phyloP scores from a whole-genome alignment of 2,888 invertebrate species.

The Trichogramma dendrolimi region DNA sequence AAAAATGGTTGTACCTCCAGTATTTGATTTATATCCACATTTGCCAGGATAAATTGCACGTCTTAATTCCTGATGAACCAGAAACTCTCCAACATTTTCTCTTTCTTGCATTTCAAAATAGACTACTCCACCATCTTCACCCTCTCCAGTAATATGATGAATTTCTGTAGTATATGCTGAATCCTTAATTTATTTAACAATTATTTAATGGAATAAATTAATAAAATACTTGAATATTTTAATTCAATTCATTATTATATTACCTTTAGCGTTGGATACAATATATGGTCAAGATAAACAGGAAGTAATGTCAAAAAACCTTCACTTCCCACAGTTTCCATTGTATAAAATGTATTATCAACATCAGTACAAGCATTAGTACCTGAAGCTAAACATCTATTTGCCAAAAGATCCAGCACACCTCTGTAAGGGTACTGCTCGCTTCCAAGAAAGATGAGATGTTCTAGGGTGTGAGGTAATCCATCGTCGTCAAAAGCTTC shows the following conservation, averaged over 20 bases:
- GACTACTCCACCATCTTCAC: conserved; percentile 90
- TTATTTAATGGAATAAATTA: conserved; percentile 3
- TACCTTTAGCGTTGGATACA: conserved; percentile 76
- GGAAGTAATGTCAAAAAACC: conserved; percentile 87
- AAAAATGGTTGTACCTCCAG: conserved; percentile 62
- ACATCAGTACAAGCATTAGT: conserved; percentile 87
- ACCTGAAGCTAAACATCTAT: conserved; percentile 83
- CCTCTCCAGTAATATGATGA: conserved; percentile 83
- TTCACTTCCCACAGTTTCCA: conserved; percentile 80
- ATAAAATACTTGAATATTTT: conserved; percentile 6
- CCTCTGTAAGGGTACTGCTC: conserved; percentile 87
- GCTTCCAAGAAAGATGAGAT: conserved; percentile 86
- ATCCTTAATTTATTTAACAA: conserved; percentile 57
- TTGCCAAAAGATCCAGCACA: conserved; percentile 81
- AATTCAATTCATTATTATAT: conserved; percentile 9
- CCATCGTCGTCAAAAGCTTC: conserved; percentile 91
- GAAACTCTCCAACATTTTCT: conserved; percentile 75
- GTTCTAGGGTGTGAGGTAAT: conserved; percentile 87
- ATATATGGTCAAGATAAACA: conserved; percentile 84
- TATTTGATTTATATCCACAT: conserved; percentile 79
- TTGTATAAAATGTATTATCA: conserved; percentile 87
- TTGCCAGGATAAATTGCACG: conserved; percentile 74
- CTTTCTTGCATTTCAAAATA: conserved; percentile 91
- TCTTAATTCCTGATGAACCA: conserved; percentile 63
- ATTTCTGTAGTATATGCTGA: conserved; percentile 84